Evolutionary conservation across 92 coral and sea anemone genomes (phyloP).

Genomic region (Porites divaricata): DNA sequence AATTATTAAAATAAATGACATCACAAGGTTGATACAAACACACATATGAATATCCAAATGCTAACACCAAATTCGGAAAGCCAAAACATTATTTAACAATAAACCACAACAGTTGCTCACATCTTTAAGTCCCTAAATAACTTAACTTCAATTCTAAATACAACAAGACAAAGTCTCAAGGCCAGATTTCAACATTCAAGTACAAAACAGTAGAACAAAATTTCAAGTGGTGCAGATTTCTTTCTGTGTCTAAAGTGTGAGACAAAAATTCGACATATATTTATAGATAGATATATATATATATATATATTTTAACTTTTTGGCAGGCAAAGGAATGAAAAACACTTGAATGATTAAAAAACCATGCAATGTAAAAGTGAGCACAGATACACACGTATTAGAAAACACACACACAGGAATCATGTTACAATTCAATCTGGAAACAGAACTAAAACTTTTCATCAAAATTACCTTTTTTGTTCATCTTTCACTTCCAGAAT

Average conservation of each 20-base stretch:
- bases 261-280: not conserved
- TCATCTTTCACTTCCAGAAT: conserved; percentile 3
- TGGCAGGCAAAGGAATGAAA: not conserved
- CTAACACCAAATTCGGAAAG: not conserved
- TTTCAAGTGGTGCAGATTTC: not conserved
- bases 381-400: not conserved
- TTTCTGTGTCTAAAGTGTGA: not conserved
- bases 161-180: no score
- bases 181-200: not conserved
- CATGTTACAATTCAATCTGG: not conserved
- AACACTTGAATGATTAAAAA: no score
- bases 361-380: not conserved
- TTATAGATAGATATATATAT: not conserved
- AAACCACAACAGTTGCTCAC: no score
- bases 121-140: no score
- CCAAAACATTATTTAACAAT: not conserved
- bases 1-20: conserved; percentile 9
- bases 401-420: not conserved
- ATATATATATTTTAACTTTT: no score
- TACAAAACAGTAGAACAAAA: not conserved
- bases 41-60: not conserved
- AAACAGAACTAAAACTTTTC: not conserved
- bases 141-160: no score
- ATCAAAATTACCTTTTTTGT: conserved; percentile 12
- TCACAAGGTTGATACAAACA: not conserved